Percentiles rank a stretch among this genome's conserved stretches.
phyloP scores from a whole-genome alignment of 2,113 vertebrate genomes.

The Pitta sordida region DNA sequence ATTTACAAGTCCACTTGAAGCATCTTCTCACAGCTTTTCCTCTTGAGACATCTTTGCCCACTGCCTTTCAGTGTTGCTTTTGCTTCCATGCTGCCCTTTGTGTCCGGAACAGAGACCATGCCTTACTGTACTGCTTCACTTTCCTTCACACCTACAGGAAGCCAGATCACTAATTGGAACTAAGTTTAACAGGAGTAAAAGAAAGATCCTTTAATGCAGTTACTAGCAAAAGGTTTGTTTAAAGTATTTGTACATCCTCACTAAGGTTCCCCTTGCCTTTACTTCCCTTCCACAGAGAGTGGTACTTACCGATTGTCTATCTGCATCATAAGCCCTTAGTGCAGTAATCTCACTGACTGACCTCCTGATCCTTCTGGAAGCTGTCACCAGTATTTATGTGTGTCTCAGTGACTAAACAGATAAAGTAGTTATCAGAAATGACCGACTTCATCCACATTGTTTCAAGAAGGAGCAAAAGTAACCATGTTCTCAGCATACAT shows the following conservation, averaged over 20 bases:
- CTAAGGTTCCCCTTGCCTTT: background rate
- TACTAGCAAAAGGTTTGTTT: background rate
- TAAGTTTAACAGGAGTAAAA: background rate
- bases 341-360: background rate
- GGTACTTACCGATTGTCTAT: background rate
- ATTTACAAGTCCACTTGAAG: background rate
- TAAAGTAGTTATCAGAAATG: background rate
- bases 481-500: background rate
- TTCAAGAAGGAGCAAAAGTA: background rate
- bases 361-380: background rate
- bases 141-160: background rate
- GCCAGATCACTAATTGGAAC: background rate
- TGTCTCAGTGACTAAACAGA: background rate
- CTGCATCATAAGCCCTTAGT: background rate
- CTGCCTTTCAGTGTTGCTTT: background rate
- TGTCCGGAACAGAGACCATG: fast-evolving
- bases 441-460: background rate
- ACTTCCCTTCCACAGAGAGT: background rate
- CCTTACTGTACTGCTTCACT: background rate
- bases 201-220: background rate
- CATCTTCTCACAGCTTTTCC: background rate
- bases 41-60: background rate
- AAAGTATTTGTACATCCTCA: background rate
- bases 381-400: background rate
- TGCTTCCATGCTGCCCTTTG: background rate